These are phyloP conservation scores for Syndactyla subalaris DNA, from an alignment of 2,797 vertebrate species.

Conservation along the genomic window DNA sequence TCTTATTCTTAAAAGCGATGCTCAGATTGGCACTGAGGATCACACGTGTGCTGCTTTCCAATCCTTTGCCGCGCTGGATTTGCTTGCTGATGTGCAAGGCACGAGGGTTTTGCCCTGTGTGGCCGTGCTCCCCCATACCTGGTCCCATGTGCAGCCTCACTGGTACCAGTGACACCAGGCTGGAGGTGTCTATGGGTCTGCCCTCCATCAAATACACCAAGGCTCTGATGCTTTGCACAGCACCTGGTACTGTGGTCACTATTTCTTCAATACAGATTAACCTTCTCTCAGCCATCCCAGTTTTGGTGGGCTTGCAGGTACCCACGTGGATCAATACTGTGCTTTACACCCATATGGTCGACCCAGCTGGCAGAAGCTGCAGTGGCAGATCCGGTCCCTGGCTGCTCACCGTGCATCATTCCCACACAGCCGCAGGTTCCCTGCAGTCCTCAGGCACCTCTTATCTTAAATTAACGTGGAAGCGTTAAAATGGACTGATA, in stretches of 20 bases:
- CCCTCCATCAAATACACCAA: rapidly evolving
- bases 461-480: neutral
- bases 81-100: neutral
- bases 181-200: rapidly evolving
- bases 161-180: rapidly evolving
- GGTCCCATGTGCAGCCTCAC: rapidly evolving
- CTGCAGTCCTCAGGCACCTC: neutral
- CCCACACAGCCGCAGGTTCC: neutral
- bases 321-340: rapidly evolving
- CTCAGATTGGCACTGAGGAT: neutral
- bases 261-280: neutral
- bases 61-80: neutral
- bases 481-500: neutral
- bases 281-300: neutral
- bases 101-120: rapidly evolving
- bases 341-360: neutral
- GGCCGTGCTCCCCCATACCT: rapidly evolving
- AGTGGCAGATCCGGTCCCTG: neutral
- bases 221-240: neutral
- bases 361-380: rapidly evolving
- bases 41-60: neutral
- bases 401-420: neutral
- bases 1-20: neutral
- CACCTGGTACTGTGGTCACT: neutral
- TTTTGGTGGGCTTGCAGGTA: rapidly evolving